Evolutionary conservation across 2,888 invertebrate genomes (phyloP).

Genomic region (Icerya purchasi): DNA sequence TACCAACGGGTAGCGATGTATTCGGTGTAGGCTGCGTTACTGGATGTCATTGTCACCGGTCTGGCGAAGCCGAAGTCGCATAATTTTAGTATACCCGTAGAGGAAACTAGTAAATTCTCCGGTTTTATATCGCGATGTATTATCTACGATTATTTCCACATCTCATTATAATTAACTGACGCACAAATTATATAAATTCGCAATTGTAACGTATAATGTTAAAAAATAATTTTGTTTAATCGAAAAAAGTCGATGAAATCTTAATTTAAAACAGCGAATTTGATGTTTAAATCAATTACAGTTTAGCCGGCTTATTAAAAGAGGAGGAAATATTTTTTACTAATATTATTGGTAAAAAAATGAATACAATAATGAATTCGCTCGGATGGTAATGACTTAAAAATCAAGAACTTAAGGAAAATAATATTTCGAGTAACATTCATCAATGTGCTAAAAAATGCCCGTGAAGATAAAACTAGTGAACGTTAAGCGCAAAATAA

Average conservation of each 20-base stretch:
- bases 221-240: background rate
- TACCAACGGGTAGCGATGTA: constrained; percentile 83
- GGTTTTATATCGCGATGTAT: constrained; percentile 78
- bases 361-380: too few species aligned
- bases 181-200: background rate
- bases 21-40: constrained; percentile 58
- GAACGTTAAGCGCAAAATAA: too few species aligned
- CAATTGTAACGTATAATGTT: background rate
- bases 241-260: background rate
- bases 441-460: too few species aligned
- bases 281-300: too few species aligned
- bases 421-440: too few species aligned
- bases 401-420: too few species aligned
- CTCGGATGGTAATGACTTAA: too few species aligned
- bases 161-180: background rate
- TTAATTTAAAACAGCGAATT: background rate
- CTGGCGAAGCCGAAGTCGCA: constrained; percentile 80
- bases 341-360: too few species aligned
- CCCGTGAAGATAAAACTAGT: too few species aligned
- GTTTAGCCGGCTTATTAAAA: too few species aligned
- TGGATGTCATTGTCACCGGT: constrained; percentile 27
- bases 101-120: constrained; percentile 66
- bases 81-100: constrained; percentile 60
- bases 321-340: too few species aligned
- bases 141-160: constrained; percentile 32